Evolutionary conservation across 2,888 invertebrate species (phyloP).

Genomic region (Steinernema carpocapsae): DNA sequence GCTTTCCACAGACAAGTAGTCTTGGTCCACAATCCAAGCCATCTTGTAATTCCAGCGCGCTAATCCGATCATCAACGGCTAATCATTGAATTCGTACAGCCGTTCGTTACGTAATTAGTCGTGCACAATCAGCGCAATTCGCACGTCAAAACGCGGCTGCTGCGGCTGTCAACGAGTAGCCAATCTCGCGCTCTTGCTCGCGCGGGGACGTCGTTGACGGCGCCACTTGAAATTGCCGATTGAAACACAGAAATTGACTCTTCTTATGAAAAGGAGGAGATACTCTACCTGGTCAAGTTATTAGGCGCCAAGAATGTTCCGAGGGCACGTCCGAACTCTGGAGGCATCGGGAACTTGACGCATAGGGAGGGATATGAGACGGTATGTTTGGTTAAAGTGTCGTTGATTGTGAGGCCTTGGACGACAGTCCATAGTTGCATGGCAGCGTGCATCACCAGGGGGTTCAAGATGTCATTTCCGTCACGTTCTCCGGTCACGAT

Average conservation of each 20-base stretch:
- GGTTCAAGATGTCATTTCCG: conserved; percentile 64
- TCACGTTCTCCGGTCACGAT: conserved; percentile 67
- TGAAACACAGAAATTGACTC: background rate
- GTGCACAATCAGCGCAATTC: background rate
- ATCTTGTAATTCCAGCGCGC: conserved; percentile 26
- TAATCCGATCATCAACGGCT: conserved; percentile 19
- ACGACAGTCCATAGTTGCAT: conserved; percentile 65
- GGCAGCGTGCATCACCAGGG: conserved; percentile 60
- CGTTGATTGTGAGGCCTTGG: conserved; percentile 61
- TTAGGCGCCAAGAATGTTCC: conserved; percentile 53
- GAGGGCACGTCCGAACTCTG: conserved; percentile 61
- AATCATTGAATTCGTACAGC: conserved; percentile 32
- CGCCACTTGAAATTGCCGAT: conserved; percentile 26
- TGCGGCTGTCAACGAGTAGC: conserved; percentile 11
- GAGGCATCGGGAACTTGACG: conserved; percentile 67
- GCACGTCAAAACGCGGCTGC: conserved; percentile 9
- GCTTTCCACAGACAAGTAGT: background rate
- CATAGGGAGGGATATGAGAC: conserved; percentile 66
- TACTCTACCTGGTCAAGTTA: conserved; percentile 56
- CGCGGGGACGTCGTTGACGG: background rate
- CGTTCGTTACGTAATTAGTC: conserved; percentile 27
- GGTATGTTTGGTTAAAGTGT: conserved; percentile 50
- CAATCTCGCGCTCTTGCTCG: background rate
- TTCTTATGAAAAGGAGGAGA: background rate
- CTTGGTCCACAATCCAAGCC: background rate